These are phyloP conservation scores for Conus canariensis DNA, from an alignment of 2,888 invertebrate genomes.

Conservation along the genomic window DNA sequence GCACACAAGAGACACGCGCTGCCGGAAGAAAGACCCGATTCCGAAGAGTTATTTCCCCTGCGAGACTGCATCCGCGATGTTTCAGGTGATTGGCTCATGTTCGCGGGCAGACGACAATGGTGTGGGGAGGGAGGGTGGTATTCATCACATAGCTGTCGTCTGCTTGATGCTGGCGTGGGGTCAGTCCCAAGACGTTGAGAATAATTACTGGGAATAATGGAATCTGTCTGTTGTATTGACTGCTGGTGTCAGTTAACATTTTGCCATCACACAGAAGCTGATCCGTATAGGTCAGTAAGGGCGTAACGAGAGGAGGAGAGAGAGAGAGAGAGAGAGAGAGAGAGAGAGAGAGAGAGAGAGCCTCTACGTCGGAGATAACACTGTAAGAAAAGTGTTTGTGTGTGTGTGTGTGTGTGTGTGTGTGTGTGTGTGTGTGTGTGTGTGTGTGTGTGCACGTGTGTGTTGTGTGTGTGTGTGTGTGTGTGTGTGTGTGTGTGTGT, in stretches of 20 bases:
- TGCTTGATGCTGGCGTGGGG: neutral
- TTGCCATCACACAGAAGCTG: neutral
- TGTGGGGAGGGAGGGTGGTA: neutral
- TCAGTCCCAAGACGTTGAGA: neutral
- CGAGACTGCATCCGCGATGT: conserved; percentile 13
- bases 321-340: no score
- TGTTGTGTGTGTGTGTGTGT: no score
- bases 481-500: no score
- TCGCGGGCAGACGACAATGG: conserved; percentile 22
- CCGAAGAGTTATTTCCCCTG: conserved; percentile 20
- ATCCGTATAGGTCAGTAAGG: neutral
- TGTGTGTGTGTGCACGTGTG: no score
- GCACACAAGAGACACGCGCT: neutral
- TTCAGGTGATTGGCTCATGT: conserved; percentile 30
- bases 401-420: neutral
- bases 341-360: no score
- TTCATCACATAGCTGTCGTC: neutral
- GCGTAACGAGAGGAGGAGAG: no score
- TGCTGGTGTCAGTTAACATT: neutral
- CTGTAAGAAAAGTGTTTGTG: no score
- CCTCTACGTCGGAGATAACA: no score
- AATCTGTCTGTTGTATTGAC: neutral
- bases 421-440: neutral
- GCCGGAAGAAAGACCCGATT: neutral
- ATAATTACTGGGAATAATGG: neutral